Evolutionary conservation across 2,888 invertebrate genomes (phyloP), one percentile per base, ranked within the genome.

Genomic region (Cecidostiba fungosa): DNA sequence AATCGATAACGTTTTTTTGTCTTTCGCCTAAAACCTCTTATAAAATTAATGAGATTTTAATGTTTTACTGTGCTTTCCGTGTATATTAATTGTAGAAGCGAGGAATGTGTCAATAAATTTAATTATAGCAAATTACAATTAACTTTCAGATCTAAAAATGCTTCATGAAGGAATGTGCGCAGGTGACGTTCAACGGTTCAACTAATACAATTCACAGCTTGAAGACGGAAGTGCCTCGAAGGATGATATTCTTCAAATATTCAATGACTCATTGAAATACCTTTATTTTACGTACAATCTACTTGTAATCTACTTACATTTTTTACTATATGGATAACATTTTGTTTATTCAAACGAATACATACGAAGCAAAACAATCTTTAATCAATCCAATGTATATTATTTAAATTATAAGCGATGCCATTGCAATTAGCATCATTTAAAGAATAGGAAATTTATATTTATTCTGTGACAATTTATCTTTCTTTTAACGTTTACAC

Each of bases 91-190:
- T n/a, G n/a, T 39, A 19, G 19, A n/a, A 12, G 16, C 23, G 19
- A 70, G 4, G n/a, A 43, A 12, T 39, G 12, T 12, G 43, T 39
- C 39, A 10, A 39, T 12, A 10, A 1, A 12, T 72, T 10, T 43
- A 19, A 73, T 73, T 0, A 23, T 12, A 14, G 32, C 19, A 50
- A 76, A 76, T 50, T 19, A 59, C 10, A 23, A 74, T 47, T 77
- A 39, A 23, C 10, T 77, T 77, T 39, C 29, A 77, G 77, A 23
- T 62, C 12, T 77, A 23, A 36, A 77, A 39, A 26, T 77, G 23
- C 26, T 77, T n/a, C 39, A 77, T 23, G n/a, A 23, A 59, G 77
- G 77, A 29, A n/a, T 19, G 16, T 66, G 69, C 2, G 39, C n/a
- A 6, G 23, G 26, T 3, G 39, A 72, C 5, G n/a, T n/a, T n/a